Base-by-base conservation (phyloP, 2,888 invertebrate genomes). In the Venustoraphidia nigricollis region DNA sequence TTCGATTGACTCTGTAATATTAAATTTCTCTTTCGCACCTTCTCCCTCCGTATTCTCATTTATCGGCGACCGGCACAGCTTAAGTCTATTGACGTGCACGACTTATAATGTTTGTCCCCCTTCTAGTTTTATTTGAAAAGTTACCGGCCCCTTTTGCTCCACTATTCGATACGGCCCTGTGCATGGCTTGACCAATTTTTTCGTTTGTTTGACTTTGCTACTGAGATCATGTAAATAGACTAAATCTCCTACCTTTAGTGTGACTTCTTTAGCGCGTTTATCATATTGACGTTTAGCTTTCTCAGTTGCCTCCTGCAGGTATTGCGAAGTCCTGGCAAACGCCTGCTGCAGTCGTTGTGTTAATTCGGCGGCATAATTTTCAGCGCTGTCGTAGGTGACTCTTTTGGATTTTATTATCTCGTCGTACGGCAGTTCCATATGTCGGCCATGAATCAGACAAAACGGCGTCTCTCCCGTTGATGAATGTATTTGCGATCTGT, bases 381-480 rank as follows among this genome's bases (percentile, higher is more conserved):
- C 36, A 2, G 17, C 2, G 17, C 4, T 3, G 4, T 41, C 11
- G 41, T 13, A 10, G 4, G 45, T 2, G 6, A 10, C 8, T 10
- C 11, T 3, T 8, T 45, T 35, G 4, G 45, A 36, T 8, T 14
- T 2, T 10, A 35, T 9, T 2, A n/a, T 11, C 11, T 35, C 36
- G 10, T 45, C 45, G 3, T 36, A 35, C 17, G 45, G 45, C n/a
- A 36, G 6, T 5, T 35, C 45, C 10, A 51, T 42, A 13, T 52
- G 49, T 13, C 51, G 3, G 4, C 51, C 54, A 40, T 48, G 47
- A 10, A 47, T 11, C 10, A 54, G 36, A 39, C 43, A 51, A 17
- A 48, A 47, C 2, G 54, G 54, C 5, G 50, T 46, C 27, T 52
- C 50, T 11, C 50, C 49, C 3, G 54, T 54, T 4, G 47, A 36